Evolutionary conservation across 1,140 invertebrate genomes (phyloP).

Genomic region (Contarinia nasturtii): DNA sequence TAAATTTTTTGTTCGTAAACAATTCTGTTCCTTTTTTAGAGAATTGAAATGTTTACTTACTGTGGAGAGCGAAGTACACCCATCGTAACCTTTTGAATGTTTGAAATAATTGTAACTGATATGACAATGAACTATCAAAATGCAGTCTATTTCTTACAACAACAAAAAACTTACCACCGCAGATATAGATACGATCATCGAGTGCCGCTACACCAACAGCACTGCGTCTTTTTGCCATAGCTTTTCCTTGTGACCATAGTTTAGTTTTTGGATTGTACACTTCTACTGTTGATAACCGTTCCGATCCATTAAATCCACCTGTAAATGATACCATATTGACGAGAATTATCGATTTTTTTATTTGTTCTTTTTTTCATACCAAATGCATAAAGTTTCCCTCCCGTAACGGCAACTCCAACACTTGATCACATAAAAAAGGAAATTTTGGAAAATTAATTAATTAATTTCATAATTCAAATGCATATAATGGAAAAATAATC

Average conservation of each 20-base stretch:
- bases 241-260: conserved; percentile 57
- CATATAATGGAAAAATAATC: too few relatives aligned
- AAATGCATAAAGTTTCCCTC: conserved; percentile 53
- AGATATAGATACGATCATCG: conserved; percentile 64
- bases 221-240: conserved; percentile 72
- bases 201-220: conserved; percentile 68
- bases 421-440: conserved; percentile 32
- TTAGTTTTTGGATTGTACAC: conserved; percentile 58
- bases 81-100: background rate
- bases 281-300: conserved; percentile 71
- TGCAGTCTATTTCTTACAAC: background rate
- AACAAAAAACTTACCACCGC: conserved; percentile 33
- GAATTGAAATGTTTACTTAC: too few relatives aligned
- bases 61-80: conserved; percentile 19
- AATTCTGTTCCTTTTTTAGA: too few relatives aligned
- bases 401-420: conserved; percentile 68
- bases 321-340: too few relatives aligned
- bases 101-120: too few relatives aligned
- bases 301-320: conserved; percentile 65
- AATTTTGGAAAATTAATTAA: too few relatives aligned
- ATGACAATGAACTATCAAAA: too few relatives aligned
- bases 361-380: too few relatives aligned
- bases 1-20: too few relatives aligned
- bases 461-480: too few relatives aligned
- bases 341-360: too few relatives aligned